Percentiles rank a stretch among this genome's conserved stretches.
phyloP scores from a whole-genome alignment of 2,797 vertebrate genomes.

The Epinephelus awoara region DNA sequence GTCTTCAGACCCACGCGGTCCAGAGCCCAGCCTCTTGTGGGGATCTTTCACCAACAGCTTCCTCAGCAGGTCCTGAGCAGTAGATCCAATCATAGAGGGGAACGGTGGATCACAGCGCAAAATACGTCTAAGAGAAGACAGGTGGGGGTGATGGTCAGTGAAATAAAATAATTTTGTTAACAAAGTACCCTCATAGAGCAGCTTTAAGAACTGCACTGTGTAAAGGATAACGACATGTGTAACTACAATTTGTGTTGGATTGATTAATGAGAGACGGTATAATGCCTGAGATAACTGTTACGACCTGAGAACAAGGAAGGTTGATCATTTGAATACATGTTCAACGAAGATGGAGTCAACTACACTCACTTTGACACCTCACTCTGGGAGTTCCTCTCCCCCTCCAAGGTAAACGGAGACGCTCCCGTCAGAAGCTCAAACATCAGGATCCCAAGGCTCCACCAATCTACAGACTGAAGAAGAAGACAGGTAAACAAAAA shows the following conservation, averaged over 20 bases:
- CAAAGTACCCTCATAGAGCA: background rate
- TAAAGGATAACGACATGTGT: background rate
- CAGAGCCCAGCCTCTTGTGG: constrained; percentile 92
- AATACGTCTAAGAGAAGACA: constrained; percentile 86
- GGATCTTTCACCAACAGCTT: constrained; percentile 93
- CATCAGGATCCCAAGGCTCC: constrained; percentile 95
- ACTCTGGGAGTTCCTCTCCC: constrained; percentile 93
- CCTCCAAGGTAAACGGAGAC: constrained; percentile 95
- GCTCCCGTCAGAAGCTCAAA: constrained; percentile 95
- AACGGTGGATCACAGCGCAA: constrained; percentile 93
- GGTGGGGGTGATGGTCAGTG: background rate
- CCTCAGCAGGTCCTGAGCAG: constrained; percentile 91
- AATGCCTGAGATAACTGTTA: background rate
- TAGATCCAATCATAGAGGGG: constrained; percentile 89
- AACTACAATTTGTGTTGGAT: constrained; percentile 14
- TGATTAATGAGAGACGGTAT: background rate
- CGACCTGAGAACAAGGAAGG: background rate
- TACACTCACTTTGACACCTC: constrained; percentile 93
- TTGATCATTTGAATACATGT: background rate
- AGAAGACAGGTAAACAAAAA: background rate
- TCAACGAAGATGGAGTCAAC: constrained; percentile 5
- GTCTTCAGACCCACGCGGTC: constrained; percentile 89
- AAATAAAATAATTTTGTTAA: background rate
- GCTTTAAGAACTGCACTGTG: background rate
- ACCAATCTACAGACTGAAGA: constrained; percentile 94